These are phyloP conservation scores for Zosterops lateralis DNA, from an alignment of 2,113 vertebrate genomes.

Conservation along the genomic window DNA sequence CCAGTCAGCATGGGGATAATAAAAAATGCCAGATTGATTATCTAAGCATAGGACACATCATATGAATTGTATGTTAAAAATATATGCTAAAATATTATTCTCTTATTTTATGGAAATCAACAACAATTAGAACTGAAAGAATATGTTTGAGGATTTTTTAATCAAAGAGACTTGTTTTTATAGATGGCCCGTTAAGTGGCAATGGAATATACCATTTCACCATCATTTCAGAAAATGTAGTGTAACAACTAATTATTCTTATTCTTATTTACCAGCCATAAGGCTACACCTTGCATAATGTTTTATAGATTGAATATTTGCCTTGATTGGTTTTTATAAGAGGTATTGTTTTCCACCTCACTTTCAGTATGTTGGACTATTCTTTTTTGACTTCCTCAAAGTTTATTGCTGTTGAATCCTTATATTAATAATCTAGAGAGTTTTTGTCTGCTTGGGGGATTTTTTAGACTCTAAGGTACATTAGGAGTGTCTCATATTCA, in stretches of 20 bases:
- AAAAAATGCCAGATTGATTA: not conserved
- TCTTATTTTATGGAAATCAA: not conserved
- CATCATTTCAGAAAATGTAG: not conserved
- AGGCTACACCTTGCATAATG: not conserved
- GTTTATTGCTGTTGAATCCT: not conserved
- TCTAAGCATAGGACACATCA: not conserved
- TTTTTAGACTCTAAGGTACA: not conserved
- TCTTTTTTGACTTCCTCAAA: not conserved
- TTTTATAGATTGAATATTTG: not conserved
- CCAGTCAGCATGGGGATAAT: not conserved
- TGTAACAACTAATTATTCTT: not conserved
- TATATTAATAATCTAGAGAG: not conserved
- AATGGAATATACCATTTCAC: not conserved
- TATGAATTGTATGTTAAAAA: not conserved
- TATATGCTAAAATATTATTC: not conserved
- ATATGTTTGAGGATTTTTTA: not conserved
- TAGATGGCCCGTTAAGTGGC: not conserved
- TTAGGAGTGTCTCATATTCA: not conserved
- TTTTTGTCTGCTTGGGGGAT: accelerated
- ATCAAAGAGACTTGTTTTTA: not conserved
- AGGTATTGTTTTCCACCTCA: not conserved
- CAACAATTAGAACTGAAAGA: not conserved
- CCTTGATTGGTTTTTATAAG: not conserved
- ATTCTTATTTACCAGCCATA: not conserved
- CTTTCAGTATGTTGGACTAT: not conserved